A percentile compares a stretch with the other conserved stretches of the same genome.
Evolutionary conservation across 2,888 invertebrate species (phyloP).

Genomic region (Quadroppia sp.): DNA sequence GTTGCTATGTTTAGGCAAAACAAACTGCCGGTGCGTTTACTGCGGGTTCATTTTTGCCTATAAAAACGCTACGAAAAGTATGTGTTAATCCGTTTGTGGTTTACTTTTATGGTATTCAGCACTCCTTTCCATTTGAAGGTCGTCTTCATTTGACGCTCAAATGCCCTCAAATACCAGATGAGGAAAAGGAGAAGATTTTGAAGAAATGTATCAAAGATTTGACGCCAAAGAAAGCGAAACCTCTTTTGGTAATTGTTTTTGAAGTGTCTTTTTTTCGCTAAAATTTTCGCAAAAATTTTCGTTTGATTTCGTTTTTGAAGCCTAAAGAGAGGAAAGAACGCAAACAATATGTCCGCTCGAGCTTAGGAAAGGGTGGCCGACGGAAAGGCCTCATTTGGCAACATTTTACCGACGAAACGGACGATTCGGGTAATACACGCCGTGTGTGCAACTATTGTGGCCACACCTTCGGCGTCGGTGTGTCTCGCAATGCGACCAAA

Average conservation of each 20-base stretch:
- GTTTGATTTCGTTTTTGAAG: background rate
- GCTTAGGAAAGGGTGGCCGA: background rate
- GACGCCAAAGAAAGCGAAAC: background rate
- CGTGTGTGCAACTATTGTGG: background rate
- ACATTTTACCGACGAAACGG: background rate
- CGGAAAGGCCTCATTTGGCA: background rate
- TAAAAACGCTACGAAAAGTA: slow-evolving; percentile 38
- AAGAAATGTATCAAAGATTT: background rate
- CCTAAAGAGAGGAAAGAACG: too few species aligned
- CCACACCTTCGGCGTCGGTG: background rate
- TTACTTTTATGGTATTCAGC: background rate
- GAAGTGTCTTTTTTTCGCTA: too few species aligned
- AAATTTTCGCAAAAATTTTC: background rate
- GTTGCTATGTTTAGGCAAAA: background rate
- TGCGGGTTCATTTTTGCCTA: slow-evolving; percentile 30
- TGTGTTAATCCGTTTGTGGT: background rate
- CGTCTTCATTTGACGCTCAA: slow-evolving; percentile 33
- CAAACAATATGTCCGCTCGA: too few species aligned
- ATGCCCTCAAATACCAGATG: slow-evolving; percentile 30
- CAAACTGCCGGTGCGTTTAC: slow-evolving; percentile 20
- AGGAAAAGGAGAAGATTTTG: background rate
- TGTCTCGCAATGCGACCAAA: slow-evolving; percentile 2
- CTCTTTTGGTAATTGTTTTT: too few species aligned
- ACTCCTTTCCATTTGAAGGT: background rate
- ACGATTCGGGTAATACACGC: background rate